Conservation (phyloP, 1,140 invertebrate species). For the Cyphomyrmex costatus region DNA sequence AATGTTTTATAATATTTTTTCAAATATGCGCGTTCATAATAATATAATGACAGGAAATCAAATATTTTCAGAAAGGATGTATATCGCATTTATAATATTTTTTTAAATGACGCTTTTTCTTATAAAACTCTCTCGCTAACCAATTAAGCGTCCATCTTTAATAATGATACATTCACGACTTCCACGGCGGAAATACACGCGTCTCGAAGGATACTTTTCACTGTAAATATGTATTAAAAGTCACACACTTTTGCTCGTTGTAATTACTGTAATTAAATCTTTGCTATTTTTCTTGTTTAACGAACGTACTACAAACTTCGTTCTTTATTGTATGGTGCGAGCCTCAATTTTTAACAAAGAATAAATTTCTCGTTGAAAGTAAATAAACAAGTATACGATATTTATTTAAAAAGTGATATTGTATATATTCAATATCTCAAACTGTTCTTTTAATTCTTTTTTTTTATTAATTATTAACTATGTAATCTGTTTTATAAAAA, state of each 20-base stretch:
- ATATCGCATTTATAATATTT: neutral
- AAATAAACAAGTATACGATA: neutral
- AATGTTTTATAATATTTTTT: constrained; percentile 7
- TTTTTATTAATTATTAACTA: neutral
- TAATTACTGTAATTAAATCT: constrained; percentile 45
- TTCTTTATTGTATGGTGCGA: neutral
- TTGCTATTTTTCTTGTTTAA: constrained; percentile 35
- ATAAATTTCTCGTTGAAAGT: neutral
- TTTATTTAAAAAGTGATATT: neutral
- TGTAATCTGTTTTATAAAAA: neutral
- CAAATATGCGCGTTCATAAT: neutral
- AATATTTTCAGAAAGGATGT: constrained; percentile 14
- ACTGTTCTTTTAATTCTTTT: neutral
- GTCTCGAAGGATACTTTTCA: neutral
- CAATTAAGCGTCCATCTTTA: constrained; percentile 42
- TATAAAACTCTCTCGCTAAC: constrained; percentile 35
- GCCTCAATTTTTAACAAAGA: neutral
- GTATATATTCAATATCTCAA: neutral
- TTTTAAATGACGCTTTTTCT: neutral
- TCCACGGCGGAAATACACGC: constrained; percentile 10
- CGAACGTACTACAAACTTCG: neutral
- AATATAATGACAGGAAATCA: neutral
- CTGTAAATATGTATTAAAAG: constrained; percentile 10
- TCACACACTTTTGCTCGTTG: constrained; percentile 15
- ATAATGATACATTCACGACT: neutral